phyloP scores from a whole-genome alignment of 2,888 invertebrate species.

The Caenorhabditis macrosperma region DNA sequence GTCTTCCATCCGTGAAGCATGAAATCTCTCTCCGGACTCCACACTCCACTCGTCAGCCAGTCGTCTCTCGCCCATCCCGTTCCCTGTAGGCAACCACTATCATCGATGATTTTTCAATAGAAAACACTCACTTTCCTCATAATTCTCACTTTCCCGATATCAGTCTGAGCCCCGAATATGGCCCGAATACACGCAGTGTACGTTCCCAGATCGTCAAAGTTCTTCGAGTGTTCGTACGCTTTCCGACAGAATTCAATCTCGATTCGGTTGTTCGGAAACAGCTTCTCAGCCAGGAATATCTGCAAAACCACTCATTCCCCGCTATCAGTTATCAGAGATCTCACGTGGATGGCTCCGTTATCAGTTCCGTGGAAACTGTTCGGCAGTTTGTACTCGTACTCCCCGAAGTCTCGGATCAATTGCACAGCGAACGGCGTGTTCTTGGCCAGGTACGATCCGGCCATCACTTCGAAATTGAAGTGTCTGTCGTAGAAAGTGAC shows the following conservation, averaged over 20 bases:
- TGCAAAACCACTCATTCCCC: too few relatives aligned
- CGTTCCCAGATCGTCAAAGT: conserved; percentile 62
- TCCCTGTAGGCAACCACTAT: conserved; percentile 22
- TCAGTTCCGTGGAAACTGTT: conserved; percentile 64
- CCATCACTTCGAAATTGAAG: conserved; percentile 54
- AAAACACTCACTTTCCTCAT: conserved; percentile 43
- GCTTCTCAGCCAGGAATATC: conserved; percentile 48
- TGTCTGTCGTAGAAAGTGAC: conserved; percentile 56
- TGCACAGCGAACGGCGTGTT: conserved; percentile 40
- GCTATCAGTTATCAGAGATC: neutral
- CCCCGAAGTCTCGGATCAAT: conserved; percentile 26
- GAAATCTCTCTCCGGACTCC: conserved; percentile 61
- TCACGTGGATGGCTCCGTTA: conserved; percentile 67
- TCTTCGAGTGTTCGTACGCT: conserved; percentile 54
- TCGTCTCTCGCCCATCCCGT: conserved; percentile 62
- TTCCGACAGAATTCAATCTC: conserved; percentile 43
- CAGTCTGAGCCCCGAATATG: conserved; percentile 34
- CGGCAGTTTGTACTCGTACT: conserved; percentile 59
- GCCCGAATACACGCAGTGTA: conserved; percentile 69
- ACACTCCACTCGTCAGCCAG: conserved; percentile 65
- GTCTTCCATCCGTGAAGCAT: conserved; percentile 68
- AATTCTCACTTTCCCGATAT: conserved; percentile 56
- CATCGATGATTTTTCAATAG: neutral
- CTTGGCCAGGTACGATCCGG: conserved; percentile 54
- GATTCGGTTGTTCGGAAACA: conserved; percentile 35